Evolutionary conservation across 2,797 vertebrate genomes (phyloP).

Genomic region (Sphaeramia orbicularis): DNA sequence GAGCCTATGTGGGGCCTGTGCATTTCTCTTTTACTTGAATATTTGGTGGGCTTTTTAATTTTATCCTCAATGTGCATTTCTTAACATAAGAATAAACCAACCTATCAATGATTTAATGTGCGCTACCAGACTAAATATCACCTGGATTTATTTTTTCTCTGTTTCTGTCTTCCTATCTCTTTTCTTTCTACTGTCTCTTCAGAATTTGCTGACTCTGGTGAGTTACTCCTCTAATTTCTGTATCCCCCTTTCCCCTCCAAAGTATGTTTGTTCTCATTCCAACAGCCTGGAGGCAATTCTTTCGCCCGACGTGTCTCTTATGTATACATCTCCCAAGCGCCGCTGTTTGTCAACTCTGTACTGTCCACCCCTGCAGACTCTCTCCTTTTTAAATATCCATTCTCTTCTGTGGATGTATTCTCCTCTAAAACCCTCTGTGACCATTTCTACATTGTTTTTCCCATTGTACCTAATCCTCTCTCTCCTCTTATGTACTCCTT

Average conservation of each 20-base stretch:
- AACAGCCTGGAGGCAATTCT: conserved; percentile 65
- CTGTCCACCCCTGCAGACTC: conserved; percentile 67
- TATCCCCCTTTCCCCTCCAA: conserved; percentile 31
- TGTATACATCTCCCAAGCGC: conserved; percentile 65
- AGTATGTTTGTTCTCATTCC: conserved; percentile 72
- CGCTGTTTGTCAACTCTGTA: conserved; percentile 65
- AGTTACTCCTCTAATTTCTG: conserved; percentile 81
- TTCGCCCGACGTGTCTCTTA: conserved; percentile 54
- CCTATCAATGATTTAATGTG: conserved; percentile 59
- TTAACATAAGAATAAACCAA: conserved; percentile 23
- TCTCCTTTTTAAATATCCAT: conserved; percentile 61
- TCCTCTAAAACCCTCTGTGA: conserved; percentile 69
- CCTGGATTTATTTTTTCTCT: conserved; percentile 79
- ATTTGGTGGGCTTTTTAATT: not conserved
- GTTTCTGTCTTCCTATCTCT: conserved; percentile 70
- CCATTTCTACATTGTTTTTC: conserved; percentile 73
- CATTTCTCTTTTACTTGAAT: conserved; percentile 3
- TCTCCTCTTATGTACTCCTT: conserved; percentile 66
- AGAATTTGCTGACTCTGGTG: conserved; percentile 92
- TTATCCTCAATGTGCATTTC: conserved; percentile 10
- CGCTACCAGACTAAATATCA: conserved; percentile 56
- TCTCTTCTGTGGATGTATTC: conserved; percentile 75
- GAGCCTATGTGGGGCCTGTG: conserved; percentile 5
- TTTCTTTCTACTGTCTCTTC: conserved; percentile 80
- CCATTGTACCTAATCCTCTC: conserved; percentile 71